A percentile compares a stretch with the other conserved stretches of the same genome.
phyloP scores from a whole-genome alignment of 2,888 invertebrate species.

The Rhodophaea formosa region DNA sequence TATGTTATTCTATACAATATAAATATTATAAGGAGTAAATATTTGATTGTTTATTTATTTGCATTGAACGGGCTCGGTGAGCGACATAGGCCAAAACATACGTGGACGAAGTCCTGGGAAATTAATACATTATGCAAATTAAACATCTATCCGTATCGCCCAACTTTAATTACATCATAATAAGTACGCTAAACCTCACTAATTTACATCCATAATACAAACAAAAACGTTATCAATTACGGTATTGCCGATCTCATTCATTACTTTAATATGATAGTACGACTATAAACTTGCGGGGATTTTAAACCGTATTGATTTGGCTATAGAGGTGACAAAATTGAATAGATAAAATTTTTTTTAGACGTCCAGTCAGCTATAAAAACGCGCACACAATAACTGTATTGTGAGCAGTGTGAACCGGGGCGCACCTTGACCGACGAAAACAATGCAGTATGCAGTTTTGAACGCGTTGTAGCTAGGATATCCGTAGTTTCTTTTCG shows the following conservation, averaged over 20 bases:
- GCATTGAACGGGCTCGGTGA: no score
- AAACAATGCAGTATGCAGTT: conserved; percentile 26
- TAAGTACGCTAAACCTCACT: neutral
- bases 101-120: no score
- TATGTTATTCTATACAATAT: no score
- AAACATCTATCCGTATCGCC: no score
- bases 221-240: neutral
- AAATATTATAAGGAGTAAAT: no score
- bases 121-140: no score
- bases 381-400: conserved; percentile 30
- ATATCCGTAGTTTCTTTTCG: no score
- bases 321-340: neutral
- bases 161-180: neutral
- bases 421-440: conserved; percentile 55
- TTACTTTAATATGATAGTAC: conserved; percentile 21
- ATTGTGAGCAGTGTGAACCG: conserved; percentile 53
- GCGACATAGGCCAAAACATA: no score
- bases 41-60: no score
- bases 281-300: neutral
- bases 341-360: neutral
- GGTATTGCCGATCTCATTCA: neutral
- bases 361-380: conserved; percentile 19
- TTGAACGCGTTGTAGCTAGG: conserved; percentile 26
- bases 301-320: neutral
- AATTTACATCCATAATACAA: neutral